A percentile compares a stretch with the other conserved stretches of the same genome.
Conservation (phyloP, 2,888 invertebrate genomes). For the Apeira syringaria region DNA sequence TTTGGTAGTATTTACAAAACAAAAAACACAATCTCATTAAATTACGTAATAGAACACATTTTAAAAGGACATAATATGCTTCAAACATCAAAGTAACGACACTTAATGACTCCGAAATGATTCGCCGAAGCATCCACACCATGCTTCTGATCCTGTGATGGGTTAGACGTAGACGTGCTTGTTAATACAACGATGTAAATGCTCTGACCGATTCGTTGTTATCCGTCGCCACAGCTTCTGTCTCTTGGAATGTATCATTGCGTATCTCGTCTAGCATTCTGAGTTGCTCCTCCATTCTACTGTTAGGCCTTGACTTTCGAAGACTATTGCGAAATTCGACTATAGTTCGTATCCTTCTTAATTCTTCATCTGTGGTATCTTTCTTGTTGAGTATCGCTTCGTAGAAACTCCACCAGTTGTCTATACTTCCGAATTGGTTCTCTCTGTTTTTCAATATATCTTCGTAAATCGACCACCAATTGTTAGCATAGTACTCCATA, state of each 20-base stretch:
- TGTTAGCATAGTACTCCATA: constrained; percentile 74
- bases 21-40: too few species aligned
- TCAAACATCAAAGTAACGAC: constrained; percentile 23
- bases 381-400: constrained; percentile 63
- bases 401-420: constrained; percentile 78
- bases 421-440: constrained; percentile 74
- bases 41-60: too few species aligned
- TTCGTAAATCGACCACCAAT: constrained; percentile 79
- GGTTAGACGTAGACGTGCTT: constrained; percentile 28
- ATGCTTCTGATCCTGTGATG: constrained; percentile 24
- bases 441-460: constrained; percentile 69
- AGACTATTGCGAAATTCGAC: constrained; percentile 50
- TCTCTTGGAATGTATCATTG: constrained; percentile 62
- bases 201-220: constrained; percentile 73
- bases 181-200: constrained; percentile 32
- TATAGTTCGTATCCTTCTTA: constrained; percentile 52
- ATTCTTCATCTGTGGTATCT: constrained; percentile 53
- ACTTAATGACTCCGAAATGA: constrained; percentile 24
- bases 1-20: too few species aligned
- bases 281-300: constrained; percentile 69
- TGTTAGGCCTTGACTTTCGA: constrained; percentile 53
- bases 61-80: constrained; percentile 28
- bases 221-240: constrained; percentile 55
- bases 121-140: constrained; percentile 27
- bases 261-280: constrained; percentile 66